Base-by-base conservation (phyloP, 2,113 vertebrate genomes). In the Eulemur rufifrons region DNA sequence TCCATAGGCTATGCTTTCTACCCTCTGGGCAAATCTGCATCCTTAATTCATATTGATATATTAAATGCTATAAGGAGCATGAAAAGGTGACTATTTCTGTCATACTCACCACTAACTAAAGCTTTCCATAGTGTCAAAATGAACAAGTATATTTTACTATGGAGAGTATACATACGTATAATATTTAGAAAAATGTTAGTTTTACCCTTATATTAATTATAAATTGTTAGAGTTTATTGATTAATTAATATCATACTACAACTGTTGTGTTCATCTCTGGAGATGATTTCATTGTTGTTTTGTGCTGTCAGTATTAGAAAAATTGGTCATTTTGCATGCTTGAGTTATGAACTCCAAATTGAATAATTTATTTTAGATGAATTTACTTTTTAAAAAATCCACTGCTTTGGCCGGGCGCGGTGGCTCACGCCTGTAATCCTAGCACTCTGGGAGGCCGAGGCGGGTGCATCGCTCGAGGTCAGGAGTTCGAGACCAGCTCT, bases 301-400 rank as follows among this genome's bases (percentile, higher is more conserved):
- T 71, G 2, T 47, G 12, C 17, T 61, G 2, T 32, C 37, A 1
- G 29, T 81, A 4, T 86, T 23, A 34, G 18, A 84, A 93, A 88
- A 80, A 27, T 1, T 68, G 25, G 6, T 63, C 8, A 68, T 64
- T 87, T 73, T 78, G 23, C 59, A 78, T 54, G 14, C 29, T 91
- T 90, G 21, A 56, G 8, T 84, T 80, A 56, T n/a, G 23, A 73
- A 68, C 1, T 6, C 14, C 11, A 77, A 68, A 66, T 8, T 71
- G 47, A 97, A 54, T 93, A 17, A 85, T 69, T 95, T 73, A 15
- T 52, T 86, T 86, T 78, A 78, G 66, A 61, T 78, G 0, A 86
- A 76, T 6, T 52, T 32, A 23, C 23, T 52, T 81, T 73, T 59
- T 18, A 88, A 76, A 37, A 4, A 86, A 78, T 59, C 2, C 11